Evolutionary conservation across 2,797 vertebrate species (phyloP), one percentile per base, ranked within the genome.

Genomic region (Dipus sagitta): DNA sequence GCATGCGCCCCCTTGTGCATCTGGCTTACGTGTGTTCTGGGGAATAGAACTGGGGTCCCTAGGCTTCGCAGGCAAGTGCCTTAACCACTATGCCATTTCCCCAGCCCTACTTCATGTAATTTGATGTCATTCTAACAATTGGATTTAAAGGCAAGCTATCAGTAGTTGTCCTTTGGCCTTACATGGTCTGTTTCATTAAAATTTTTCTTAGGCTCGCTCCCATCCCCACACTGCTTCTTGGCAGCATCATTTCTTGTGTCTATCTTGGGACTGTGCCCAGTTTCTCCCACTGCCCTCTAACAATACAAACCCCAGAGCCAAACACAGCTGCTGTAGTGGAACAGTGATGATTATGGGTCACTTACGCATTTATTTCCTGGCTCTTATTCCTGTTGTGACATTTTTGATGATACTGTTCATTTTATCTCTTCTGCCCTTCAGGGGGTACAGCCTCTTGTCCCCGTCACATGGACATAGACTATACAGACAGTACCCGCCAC

Each of bases 401-500:
- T 34, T 78, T 84, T 52, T 75, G 52, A 28, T 70, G 17, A 9
- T 34, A 13, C 11, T 4, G 2, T 42, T 72, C 62, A 6, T 90
- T 78, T 20, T 34, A 24, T 34, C 47, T 23, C 30, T 30, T 38
- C 32, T 86, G 81, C 26, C 21, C 13, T 79, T 77, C 58, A n/a
- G 0, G 30, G 62, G 28, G 14, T 30, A 30, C 38, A 26, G 60
- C 32, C 38, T 82, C 64, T 17, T 58, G 2, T 38, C n/a, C 11
- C 20, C 21, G 0, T 58, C n/a, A n/a, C 54, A 72, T 23, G 4
- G 80, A 21, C 6, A 34, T 78, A 6, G 38, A 38, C 38, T 38
- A 0, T 18, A 62, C 26, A 21, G 6, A 6, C 1, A 38, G 4
- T 42, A 23, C 62, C 6, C 2, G 54, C 38, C 30, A 18, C 18